Base-by-base conservation (phyloP, 2,797 vertebrate genomes). In the Centroberyx gerrardi region DNA sequence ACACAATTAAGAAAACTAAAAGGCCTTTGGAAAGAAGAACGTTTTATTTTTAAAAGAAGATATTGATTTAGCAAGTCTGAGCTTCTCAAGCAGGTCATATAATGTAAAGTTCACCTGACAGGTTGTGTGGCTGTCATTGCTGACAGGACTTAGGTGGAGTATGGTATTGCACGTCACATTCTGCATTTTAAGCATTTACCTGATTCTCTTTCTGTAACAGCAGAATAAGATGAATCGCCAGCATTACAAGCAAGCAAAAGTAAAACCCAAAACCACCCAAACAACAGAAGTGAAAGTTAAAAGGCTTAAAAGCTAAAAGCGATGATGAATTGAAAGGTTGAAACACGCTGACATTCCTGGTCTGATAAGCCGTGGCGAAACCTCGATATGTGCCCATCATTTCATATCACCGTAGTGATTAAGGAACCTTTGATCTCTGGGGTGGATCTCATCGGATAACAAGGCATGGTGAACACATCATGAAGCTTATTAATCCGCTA, bases 401-500 rank as follows among this genome's bases (percentile, higher is more conserved):
- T 83, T 85, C 78, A 17, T 79, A 90, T 91, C 73, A 88, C 60
- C 13, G 5, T 74, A 68, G 65, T 56, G 29, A 85, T 87, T 86
- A 86, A 62, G 67, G 62, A 81, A 82, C 75, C 90, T 92, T 93
- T 93, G 88, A 93, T 93, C 92, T 87, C 53, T 84, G 48, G 70
- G 63, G 40, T 84, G 83, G 76, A 90, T 83, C 67, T 87, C 68
- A 86, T 65, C 70, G 69, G 81, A 87, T 87, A 79, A 91, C n/a
- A 68, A 62, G 73, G 84, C 62, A 85, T 49, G 58, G 68, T 59
- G 40, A 65, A 71, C 75, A 73, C 72, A 12, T 66, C 17, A 78
- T 90, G 85, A 77, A 28, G 56, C 15, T 63, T 64, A 76, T 77
- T 88, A 91, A 92, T 86, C 86, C 69, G 18, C 76, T 89, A 93